Percentiles rank a stretch among this genome's conserved stretches.
phyloP scores from a whole-genome alignment of 2,888 invertebrate species.

The Prionchulus punctatus region DNA sequence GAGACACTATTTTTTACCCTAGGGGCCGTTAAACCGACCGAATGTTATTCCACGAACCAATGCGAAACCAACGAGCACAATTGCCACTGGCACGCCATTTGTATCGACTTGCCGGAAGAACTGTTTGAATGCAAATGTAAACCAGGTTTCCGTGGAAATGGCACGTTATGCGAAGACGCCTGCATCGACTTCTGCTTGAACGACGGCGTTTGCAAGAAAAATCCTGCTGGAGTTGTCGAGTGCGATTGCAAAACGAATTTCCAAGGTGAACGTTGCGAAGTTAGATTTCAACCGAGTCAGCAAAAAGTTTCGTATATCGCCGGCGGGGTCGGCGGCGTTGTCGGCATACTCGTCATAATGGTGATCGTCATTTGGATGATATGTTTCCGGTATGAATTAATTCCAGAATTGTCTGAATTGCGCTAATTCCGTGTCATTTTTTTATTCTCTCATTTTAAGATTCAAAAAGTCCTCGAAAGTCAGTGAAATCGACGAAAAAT shows the following conservation, averaged over 20 bases:
- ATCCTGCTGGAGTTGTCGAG: conserved; percentile 26
- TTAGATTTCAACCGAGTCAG: conserved; percentile 16
- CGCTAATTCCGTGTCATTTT: background rate
- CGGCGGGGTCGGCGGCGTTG: conserved; percentile 18
- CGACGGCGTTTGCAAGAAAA: conserved; percentile 30
- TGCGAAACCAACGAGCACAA: conserved; percentile 30
- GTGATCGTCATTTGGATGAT: conserved; percentile 28
- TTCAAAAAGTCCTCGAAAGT: too few species aligned
- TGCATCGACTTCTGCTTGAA: conserved; percentile 30
- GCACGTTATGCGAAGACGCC: conserved; percentile 29
- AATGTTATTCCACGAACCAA: conserved; percentile 31
- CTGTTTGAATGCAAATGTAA: conserved; percentile 68
- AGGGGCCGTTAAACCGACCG: conserved; percentile 9
- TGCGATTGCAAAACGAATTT: conserved; percentile 30
- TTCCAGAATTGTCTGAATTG: conserved; percentile 5
- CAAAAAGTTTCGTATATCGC: conserved; percentile 17
- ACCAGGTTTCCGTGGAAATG: conserved; percentile 64
- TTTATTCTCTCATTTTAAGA: background rate
- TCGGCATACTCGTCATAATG: conserved; percentile 23
- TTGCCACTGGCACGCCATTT: conserved; percentile 30
- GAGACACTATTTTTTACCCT: too few species aligned
- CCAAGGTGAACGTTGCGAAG: conserved; percentile 25
- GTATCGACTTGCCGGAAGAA: conserved; percentile 29
- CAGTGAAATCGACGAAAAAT: conserved; percentile 3
- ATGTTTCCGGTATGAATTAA: conserved; percentile 18